Evolutionary conservation across 2,113 vertebrate species (phyloP).

Genomic region (Cyrtonyx montezumae): DNA sequence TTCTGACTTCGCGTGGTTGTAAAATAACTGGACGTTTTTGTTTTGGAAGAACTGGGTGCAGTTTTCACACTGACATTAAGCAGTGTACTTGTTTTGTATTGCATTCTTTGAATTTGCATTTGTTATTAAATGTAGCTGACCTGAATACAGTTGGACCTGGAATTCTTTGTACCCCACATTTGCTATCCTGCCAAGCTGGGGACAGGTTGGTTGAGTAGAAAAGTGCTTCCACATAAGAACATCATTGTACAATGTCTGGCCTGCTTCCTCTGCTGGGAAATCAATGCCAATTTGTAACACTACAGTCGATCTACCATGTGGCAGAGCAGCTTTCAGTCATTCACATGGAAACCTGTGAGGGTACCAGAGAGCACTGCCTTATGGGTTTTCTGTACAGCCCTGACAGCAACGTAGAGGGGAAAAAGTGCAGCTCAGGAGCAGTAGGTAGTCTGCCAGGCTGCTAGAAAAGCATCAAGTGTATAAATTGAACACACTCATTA

Average conservation of each 20-base stretch:
- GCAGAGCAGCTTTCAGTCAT: neutral
- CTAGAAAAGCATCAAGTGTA: neutral
- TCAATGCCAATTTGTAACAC: neutral
- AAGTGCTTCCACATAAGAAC: neutral
- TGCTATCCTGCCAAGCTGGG: neutral
- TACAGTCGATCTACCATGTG: neutral
- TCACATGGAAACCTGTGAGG: neutral
- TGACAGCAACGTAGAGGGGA: neutral
- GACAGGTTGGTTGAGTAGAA: neutral
- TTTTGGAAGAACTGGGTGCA: constrained; percentile 47
- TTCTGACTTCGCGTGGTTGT: constrained; percentile 78
- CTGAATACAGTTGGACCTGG: neutral
- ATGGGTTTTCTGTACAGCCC: neutral
- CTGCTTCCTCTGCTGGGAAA: neutral
- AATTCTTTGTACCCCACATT: neutral
- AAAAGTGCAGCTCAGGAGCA: neutral
- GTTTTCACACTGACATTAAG: neutral
- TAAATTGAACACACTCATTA: neutral
- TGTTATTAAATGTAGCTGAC: constrained; percentile 15
- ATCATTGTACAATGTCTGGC: neutral
- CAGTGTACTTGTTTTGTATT: constrained; percentile 13
- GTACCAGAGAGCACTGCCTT: neutral
- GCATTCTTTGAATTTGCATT: neutral
- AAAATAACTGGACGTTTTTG: neutral
- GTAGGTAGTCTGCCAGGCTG: neutral